Percentiles rank a stretch among this genome's conserved stretches.
Evolutionary conservation across 2,113 vertebrate species (phyloP).

Genomic region (Seriola dumerili): DNA sequence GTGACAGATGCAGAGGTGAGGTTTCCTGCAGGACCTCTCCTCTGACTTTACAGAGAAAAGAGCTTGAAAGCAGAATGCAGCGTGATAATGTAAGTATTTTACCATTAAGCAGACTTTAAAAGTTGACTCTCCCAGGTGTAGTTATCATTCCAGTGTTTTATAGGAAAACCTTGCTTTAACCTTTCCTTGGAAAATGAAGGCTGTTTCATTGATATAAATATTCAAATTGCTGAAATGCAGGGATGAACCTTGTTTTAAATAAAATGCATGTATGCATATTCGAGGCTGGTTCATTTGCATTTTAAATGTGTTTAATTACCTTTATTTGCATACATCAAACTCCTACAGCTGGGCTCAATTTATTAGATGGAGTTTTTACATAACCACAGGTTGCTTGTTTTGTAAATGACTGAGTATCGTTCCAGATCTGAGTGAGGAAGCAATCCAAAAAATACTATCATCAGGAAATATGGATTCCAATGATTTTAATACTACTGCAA

Average conservation of each 20-base stretch:
- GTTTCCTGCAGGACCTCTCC: neutral
- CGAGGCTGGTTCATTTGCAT: conserved; percentile 55
- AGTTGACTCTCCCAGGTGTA: conserved; percentile 23
- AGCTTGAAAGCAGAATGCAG: neutral
- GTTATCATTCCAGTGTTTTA: conserved; percentile 27
- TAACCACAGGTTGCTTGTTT: conserved; percentile 38
- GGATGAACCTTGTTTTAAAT: conserved; percentile 41
- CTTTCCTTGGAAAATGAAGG: conserved; percentile 36
- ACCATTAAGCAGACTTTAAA: conserved; percentile 1
- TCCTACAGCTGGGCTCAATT: conserved; percentile 68
- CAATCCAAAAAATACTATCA: neutral
- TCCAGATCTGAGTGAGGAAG: conserved; percentile 18
- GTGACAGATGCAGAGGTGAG: neutral
- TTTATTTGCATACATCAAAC: conserved; percentile 62
- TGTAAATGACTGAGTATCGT: neutral
- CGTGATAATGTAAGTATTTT: conserved; percentile 2
- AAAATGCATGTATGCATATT: conserved; percentile 43
- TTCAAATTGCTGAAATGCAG: conserved; percentile 46
- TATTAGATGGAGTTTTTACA: conserved; percentile 39
- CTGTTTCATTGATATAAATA: conserved; percentile 41
- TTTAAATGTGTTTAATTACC: conserved; percentile 65
- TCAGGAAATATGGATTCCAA: neutral
- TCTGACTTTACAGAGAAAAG: conserved; percentile 7
- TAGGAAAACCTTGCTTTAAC: conserved; percentile 34
- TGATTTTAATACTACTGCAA: neutral